Base-by-base conservation (phyloP, 2,888 invertebrate genomes). In the Agrenia bidenticulata region DNA sequence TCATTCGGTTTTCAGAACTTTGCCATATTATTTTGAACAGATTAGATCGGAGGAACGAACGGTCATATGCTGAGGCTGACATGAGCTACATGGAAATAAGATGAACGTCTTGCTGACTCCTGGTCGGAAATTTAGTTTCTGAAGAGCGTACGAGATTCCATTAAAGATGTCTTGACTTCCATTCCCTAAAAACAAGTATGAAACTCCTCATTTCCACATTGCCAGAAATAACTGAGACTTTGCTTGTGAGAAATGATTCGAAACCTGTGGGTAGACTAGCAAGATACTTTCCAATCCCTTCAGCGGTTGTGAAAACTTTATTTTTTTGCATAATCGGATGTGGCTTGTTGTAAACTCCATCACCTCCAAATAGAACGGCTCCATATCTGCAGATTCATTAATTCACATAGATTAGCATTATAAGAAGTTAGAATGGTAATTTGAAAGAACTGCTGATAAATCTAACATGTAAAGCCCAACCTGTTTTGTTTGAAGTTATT, bases 91-190 rank as follows among this genome's bases (percentile, higher is more conserved):
- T 0, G 92, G 89, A 77, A 94, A 78, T 49, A 94, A 82, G 67
- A 94, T 83, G 71, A 94, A 87, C 2, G 88, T 89, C 78, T 91
- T 89, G 0, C 92, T 88, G 24, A 89, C 92, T 0, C 89, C 94
- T 1, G 92, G 85, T 37, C 94, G 85, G 83, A 90, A 92, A 65
- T 88, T 85, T 54, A 92, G 81, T 66, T 84, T 81, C 66, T 84
- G 86, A 21, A 76, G 65, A 17, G 90, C 89, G 78, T 85, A 87
- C 55, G 86, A 86, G 15, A 92, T 84, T 9, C 91, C 92, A 37
- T 84, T 85, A 78, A 91, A 89, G 74, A 90, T 86, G 78, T 92
- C 92, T 49, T 82, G 81, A 77, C 81, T 86, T 39, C 86, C 86
- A 73, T 82, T 79, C 58, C 83, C 82, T 83, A 70, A 17, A 17